A percentile compares a stretch with the other conserved stretches of the same genome.
Evolutionary conservation across 2,113 vertebrate genomes (phyloP).

Genomic region (Corythornis vintsioides): DNA sequence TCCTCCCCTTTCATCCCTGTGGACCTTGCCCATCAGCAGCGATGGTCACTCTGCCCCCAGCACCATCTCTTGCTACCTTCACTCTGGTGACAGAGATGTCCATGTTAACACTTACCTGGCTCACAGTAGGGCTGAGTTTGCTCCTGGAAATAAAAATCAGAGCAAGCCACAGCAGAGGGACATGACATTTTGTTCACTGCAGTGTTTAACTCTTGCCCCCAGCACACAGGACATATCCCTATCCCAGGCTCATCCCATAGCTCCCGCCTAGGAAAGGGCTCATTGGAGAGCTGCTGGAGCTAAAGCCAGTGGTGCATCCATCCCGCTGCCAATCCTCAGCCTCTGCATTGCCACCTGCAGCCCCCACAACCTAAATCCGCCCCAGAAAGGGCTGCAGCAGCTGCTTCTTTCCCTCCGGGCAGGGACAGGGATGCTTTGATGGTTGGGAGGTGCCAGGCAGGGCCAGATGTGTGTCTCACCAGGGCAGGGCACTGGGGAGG

Average conservation of each 20-base stretch:
- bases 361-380: background rate
- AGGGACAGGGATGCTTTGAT: background rate
- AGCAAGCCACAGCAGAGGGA: background rate
- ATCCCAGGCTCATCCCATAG: accelerated
- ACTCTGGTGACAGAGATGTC: background rate
- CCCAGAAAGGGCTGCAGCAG: background rate
- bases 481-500: background rate
- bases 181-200: background rate
- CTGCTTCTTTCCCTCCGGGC: background rate
- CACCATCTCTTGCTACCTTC: background rate
- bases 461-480: background rate
- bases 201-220: background rate
- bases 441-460: background rate
- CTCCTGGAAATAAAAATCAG: background rate
- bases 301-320: background rate
- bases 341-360: background rate
- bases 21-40: background rate
- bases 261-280: background rate
- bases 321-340: background rate
- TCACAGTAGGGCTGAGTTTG: background rate
- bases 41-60: background rate
- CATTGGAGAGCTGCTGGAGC: background rate
- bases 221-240: too few species aligned
- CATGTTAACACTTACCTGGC: background rate
- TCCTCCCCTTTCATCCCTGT: background rate